Percentiles rank a stretch among this genome's conserved stretches.
phyloP scores from a whole-genome alignment of 2,113 vertebrate species.

The Burhinus oedicnemus region DNA sequence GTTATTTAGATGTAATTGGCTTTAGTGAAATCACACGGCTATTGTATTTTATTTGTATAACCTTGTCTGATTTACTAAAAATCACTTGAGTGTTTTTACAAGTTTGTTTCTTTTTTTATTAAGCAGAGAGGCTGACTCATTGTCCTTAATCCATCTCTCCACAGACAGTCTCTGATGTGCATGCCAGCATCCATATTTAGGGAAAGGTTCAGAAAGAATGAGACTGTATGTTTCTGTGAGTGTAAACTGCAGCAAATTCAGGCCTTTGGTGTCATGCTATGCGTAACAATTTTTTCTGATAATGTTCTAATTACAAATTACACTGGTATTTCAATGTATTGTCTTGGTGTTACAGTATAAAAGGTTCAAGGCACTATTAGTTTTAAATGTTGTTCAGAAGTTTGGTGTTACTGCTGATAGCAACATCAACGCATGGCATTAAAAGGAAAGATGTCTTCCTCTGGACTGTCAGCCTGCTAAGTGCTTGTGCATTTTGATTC shows the following conservation, averaged over 20 bases:
- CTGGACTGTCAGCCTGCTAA: background rate
- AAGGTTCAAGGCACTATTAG: background rate
- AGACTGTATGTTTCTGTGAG: background rate
- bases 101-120: slow-evolving; percentile 42
- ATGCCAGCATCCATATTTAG: background rate
- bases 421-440: background rate
- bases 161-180: background rate
- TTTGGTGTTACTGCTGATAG: background rate
- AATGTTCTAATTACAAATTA: background rate
- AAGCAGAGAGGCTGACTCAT: slow-evolving; percentile 14
- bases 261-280: background rate
- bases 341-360: background rate
- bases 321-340: background rate
- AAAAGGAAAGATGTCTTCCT: background rate
- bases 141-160: background rate
- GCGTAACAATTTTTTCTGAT: background rate
- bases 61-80: slow-evolving; percentile 57
- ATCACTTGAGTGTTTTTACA: slow-evolving; percentile 36
- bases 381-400: background rate
- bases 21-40: slow-evolving; percentile 14
- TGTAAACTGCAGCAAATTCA: background rate
- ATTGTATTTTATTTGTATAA: slow-evolving; percentile 57
- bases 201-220: background rate
- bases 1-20: slow-evolving; percentile 31
- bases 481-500: background rate